Evolutionary conservation across 2,113 vertebrate genomes (phyloP), one percentile per base, ranked within the genome.

Genomic region (Barbus barbus): DNA sequence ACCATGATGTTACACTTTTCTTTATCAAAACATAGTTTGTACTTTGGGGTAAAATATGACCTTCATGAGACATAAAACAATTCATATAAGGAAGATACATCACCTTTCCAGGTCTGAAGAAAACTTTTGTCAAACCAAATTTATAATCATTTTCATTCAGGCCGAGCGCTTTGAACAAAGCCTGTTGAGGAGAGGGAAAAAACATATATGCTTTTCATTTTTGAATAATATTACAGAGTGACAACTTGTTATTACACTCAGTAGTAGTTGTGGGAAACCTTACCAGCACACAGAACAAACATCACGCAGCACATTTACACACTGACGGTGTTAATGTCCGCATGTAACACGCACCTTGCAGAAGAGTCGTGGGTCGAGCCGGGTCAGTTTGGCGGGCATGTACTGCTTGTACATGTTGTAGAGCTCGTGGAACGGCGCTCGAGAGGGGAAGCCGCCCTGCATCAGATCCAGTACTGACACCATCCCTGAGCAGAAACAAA

Each of bases 321-420:
- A 53, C 46, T 11, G 8, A 58, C 3, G 22, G 53, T 56, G n/a
- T n/a, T n/a, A n/a, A n/a, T n/a, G n/a, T n/a, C n/a, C n/a, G n/a
- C n/a, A 5, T 13, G 41, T 31, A 48, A 14, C 60, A 63, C 87
- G 9, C 24, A 99, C 98, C 95, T 99, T 99, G 95, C 97, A 98
- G 92, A 99, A 99, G 36, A 99, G 96, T 2, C 98, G 94, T 0
- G 98, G 98, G 92, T 99, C 98, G 78, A 99, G 92, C 2, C 98
- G 95, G 73, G 94, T 94, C 76, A 99, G 93, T 84, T 98, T 98
- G 61, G 95, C 94, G 9, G 98, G 98, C 95, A 99, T 96, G 84
- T 98, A 99, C 82, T 97, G 95, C 91, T 98, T 96, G 91, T 99
- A 99, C 98, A 99, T 98, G 89, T 98, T 99, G 93, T 99, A 99